Evolutionary conservation across 2,797 vertebrate species (phyloP).

Genomic region (Helostoma temminkii): DNA sequence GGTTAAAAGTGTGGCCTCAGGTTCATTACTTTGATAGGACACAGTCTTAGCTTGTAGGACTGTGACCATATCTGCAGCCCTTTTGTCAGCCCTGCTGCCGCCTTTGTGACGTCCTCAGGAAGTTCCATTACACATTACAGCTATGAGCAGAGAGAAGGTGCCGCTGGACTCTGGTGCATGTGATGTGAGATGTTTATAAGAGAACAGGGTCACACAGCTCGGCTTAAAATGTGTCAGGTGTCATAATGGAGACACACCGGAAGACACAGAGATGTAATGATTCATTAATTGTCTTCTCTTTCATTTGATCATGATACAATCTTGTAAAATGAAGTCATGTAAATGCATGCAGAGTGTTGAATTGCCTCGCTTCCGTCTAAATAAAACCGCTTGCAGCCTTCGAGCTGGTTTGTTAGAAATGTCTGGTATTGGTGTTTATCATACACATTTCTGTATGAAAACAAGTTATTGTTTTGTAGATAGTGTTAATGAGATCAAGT

Average conservation of each 20-base stretch:
- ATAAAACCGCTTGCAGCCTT: too few relatives aligned
- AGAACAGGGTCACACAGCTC: slow-evolving; percentile 8
- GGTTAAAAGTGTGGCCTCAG: slow-evolving; percentile 63
- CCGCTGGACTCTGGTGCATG: slow-evolving; percentile 9
- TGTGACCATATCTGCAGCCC: too few relatives aligned
- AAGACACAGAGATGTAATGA: not conserved
- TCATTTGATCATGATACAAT: not conserved
- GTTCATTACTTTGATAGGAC: slow-evolving; percentile 69
- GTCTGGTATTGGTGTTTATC: too few relatives aligned
- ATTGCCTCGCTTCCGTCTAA: too few relatives aligned
- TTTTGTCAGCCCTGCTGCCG: slow-evolving; percentile 55
- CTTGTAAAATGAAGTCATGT: not conserved
- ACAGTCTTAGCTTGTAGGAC: too few relatives aligned
- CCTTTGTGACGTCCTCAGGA: slow-evolving; percentile 56
- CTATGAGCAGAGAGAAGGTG: slow-evolving; percentile 22
- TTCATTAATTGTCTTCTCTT: not conserved
- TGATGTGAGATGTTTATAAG: slow-evolving; percentile 20
- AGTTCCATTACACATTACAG: slow-evolving; percentile 76
- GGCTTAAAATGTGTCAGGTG: slow-evolving; percentile 6
- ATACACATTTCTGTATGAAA: too few relatives aligned
- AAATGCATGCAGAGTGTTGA: too few relatives aligned
- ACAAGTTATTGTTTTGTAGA: too few relatives aligned
- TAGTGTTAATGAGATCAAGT: too few relatives aligned
- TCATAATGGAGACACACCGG: not conserved
- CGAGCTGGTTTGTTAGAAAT: too few relatives aligned